Conservation (phyloP, 2,888 invertebrate species). For the Mythimna albipuncta region DNA sequence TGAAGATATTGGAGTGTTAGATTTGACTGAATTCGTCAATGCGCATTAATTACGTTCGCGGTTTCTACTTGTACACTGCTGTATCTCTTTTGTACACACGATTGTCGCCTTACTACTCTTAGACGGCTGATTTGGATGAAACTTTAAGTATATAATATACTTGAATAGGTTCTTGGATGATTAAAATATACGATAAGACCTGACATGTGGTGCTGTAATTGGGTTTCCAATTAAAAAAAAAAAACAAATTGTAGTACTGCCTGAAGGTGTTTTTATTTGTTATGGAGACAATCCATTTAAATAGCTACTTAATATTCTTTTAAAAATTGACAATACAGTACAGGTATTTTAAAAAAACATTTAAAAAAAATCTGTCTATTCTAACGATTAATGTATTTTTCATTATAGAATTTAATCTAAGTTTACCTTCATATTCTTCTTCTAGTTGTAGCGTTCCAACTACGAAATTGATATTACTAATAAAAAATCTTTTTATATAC, state of each 20-base stretch:
- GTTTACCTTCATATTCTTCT: not conserved
- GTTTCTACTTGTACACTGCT: too few relatives aligned
- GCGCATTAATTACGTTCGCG: too few relatives aligned
- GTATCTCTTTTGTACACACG: too few relatives aligned
- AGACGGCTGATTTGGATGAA: too few relatives aligned
- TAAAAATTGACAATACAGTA: not conserved
- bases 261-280: too few relatives aligned
- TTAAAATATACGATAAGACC: too few relatives aligned
- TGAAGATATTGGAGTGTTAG: not conserved
- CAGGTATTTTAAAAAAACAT: not conserved
- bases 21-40: not conserved
- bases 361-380: not conserved
- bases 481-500: slow-evolving; percentile 9
- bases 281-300: not conserved
- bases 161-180: too few relatives aligned
- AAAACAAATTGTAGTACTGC: too few relatives aligned
- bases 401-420: slow-evolving; percentile 2
- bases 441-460: slow-evolving; percentile 8
- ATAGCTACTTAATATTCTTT: not conserved
- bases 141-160: too few relatives aligned
- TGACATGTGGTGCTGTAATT: too few relatives aligned
- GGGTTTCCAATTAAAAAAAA: too few relatives aligned
- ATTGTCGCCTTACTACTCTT: too few relatives aligned
- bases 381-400: not conserved
- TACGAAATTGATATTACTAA: slow-evolving; percentile 25